These are phyloP conservation scores for Sphenopsis melanotis DNA, from an alignment of 2,797 vertebrate species.

Conservation along the genomic window DNA sequence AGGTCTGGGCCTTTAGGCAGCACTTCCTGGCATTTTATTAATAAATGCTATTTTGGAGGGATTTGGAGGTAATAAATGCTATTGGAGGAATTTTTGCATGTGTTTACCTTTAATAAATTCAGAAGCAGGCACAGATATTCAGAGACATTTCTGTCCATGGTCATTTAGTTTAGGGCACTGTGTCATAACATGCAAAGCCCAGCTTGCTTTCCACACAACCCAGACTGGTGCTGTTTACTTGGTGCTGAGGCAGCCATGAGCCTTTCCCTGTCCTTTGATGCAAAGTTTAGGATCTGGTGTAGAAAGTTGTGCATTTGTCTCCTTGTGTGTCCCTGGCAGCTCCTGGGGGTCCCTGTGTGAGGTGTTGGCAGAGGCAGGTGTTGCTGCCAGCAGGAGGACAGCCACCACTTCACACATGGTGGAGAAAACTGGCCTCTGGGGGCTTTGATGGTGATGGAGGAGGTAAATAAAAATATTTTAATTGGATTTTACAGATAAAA, in stretches of 20 bases:
- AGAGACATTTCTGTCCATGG: neutral
- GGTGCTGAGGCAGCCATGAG: neutral
- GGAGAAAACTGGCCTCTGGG: neutral
- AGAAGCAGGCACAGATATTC: neutral
- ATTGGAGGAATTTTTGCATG: neutral
- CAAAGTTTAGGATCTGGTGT: neutral
- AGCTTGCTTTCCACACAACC: neutral
- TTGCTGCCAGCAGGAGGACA: neutral
- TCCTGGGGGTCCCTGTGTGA: neutral
- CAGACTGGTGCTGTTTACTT: neutral
- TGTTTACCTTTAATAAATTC: neutral
- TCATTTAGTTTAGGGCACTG: neutral
- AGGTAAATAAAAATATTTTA: neutral
- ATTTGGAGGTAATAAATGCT: neutral
- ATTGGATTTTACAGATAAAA: neutral
- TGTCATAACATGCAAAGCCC: neutral
- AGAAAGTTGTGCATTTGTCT: neutral
- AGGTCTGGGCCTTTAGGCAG: neutral
- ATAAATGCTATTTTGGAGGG: neutral
- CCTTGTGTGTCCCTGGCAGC: neutral
- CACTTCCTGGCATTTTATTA: neutral
- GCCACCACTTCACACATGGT: neutral
- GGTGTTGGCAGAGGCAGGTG: neutral
- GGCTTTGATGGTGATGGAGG: neutral
- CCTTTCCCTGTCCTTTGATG: neutral